Conservation (phyloP, 1,140 invertebrate species). For the Halictus rubicundus region DNA sequence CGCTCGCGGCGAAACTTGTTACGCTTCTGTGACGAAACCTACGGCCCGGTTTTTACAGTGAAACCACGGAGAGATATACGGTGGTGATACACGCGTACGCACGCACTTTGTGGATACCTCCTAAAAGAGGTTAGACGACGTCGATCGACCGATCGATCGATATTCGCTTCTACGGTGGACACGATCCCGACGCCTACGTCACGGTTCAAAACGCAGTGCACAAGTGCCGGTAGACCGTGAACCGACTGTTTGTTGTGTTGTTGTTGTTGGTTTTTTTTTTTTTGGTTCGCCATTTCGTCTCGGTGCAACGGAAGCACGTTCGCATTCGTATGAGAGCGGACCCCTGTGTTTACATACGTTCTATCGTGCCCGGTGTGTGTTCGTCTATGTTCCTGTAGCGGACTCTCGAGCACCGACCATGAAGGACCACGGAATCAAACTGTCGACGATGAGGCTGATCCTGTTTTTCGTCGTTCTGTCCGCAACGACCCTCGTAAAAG, state of each 20-base stretch:
- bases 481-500: slow-evolving; percentile 28
- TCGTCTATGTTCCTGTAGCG: slow-evolving; percentile 39
- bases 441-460: slow-evolving; percentile 35
- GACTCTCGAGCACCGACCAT: slow-evolving; percentile 13
- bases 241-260: not conserved
- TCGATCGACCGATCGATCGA: not conserved
- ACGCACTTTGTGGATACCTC: not conserved
- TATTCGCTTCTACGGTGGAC: no score
- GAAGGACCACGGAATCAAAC: slow-evolving; percentile 38
- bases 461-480: slow-evolving; percentile 33
- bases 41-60: not conserved
- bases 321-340: slow-evolving; percentile 13
- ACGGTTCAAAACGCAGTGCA: not conserved
- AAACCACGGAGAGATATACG: not conserved
- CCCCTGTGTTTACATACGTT: slow-evolving; percentile 35
- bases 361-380: slow-evolving; percentile 33
- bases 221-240: slow-evolving; percentile 11
- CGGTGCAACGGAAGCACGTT: not conserved
- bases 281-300: no score
- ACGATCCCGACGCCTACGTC: no score
- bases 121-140: not conserved
- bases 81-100: not conserved
- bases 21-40: not conserved
- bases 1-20: not conserved
- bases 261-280: not conserved